Base-by-base conservation (phyloP, 2,888 invertebrate genomes). In the Marasmarcha lunaedactyla region DNA sequence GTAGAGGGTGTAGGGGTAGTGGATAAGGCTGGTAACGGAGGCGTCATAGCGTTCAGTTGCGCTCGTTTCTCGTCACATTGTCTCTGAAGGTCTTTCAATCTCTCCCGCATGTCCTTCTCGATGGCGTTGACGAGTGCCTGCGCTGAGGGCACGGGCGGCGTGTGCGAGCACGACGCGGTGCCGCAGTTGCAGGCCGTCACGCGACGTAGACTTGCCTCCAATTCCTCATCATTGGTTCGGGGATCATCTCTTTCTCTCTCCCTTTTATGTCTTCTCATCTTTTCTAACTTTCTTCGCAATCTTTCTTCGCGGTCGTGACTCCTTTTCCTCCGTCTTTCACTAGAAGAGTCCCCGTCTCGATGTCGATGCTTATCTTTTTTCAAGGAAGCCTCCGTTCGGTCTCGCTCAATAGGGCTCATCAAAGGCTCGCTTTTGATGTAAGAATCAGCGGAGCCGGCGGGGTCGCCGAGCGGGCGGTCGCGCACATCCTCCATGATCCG, bases 1-100 rank as follows among this genome's bases (percentile, higher is more conserved):
- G 79, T 72, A 4, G 73, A 68, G 1, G 84, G 77, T 1, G 85
- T 71, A 1, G 74, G 58, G 1, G 85, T 77, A 1, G 83, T 68
- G 1, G 76, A 66, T 35, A 70, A 48, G 1, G 66, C 48, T 2
- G 71, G 70, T 42, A 86, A 76, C 44, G 86, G 86, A 1, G 88
- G 88, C 14, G 87, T 86, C 33, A 92, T 76, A 48, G 90, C 90
- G 45, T 88, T 88, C n/a, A 95, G 72, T 66, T 95, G 93, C 20
- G 89, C 89, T 59, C 94, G 91, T 60, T 93, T 93, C 61, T 95
- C 94, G 46, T 89, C 89, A 59, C 93, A 92, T 57, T 92, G 90
- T 15, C 90, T 85, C 55, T 94, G 92, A 15, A 95, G 81, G 38
- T 94, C 93, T 14, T 93, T 92, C 44, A 95, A 64, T 42, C 90